Percentiles rank a stretch among this genome's conserved stretches.
phyloP scores from a whole-genome alignment of 2,797 vertebrate genomes.

The Sebastiscus albofasciatus region DNA sequence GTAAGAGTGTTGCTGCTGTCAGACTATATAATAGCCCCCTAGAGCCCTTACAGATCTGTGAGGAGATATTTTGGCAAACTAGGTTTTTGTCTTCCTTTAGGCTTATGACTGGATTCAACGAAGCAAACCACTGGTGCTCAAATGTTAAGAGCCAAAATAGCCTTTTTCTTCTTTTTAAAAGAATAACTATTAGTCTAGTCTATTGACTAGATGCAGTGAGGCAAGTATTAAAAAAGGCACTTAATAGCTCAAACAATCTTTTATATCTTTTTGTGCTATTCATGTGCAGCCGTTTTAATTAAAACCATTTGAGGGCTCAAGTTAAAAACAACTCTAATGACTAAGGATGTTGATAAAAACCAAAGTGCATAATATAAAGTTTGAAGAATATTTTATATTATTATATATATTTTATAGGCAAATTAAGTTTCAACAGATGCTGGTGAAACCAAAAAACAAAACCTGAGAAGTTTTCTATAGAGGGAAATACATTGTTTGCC shows the following conservation, averaged over 20 bases:
- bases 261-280: not conserved
- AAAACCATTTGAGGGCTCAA: not conserved
- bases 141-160: slow-evolving; percentile 1
- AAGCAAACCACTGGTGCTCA: slow-evolving; percentile 23
- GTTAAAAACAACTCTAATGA: not conserved
- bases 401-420: not conserved
- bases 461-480: not conserved
- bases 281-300: not conserved
- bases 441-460: not conserved
- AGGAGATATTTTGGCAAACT: slow-evolving; percentile 47
- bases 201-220: not conserved
- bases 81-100: slow-evolving; percentile 22
- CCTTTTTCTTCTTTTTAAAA: not conserved
- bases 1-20: slow-evolving; percentile 55
- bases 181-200: not conserved
- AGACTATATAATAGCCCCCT: slow-evolving; percentile 54
- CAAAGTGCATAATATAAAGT: not conserved
- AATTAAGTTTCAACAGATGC: not conserved
- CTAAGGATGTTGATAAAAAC: not conserved
- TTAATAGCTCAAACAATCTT: slow-evolving; percentile 4
- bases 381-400: not conserved
- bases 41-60: slow-evolving; percentile 27
- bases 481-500: not conserved
- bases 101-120: slow-evolving; percentile 22
- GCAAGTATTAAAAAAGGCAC: not conserved